phyloP scores from a whole-genome alignment of 1,140 invertebrate species.

The Glomeris maerens region DNA sequence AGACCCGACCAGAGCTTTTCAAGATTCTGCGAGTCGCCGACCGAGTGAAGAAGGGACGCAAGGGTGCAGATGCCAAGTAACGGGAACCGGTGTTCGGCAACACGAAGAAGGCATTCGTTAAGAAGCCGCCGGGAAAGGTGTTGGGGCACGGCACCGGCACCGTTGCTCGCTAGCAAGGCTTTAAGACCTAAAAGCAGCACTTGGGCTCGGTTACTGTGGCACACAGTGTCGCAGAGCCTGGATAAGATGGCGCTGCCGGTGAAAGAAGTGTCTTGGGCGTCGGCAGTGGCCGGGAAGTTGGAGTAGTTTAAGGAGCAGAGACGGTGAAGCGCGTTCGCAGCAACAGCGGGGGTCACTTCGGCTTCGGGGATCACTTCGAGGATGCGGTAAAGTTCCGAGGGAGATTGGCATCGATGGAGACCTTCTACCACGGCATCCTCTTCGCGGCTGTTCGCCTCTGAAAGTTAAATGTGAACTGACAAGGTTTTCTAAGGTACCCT shows the following conservation, averaged over 20 bases:
- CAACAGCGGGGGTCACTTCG: slow-evolving; percentile 37
- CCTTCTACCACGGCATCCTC: slow-evolving; percentile 27
- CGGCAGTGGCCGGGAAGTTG: slow-evolving; percentile 16
- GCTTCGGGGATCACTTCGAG: slow-evolving; percentile 33
- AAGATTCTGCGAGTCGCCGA: slow-evolving; percentile 30
- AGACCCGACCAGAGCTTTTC: slow-evolving; percentile 57
- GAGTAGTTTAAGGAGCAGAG: slow-evolving; percentile 38
- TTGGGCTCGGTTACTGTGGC: not conserved
- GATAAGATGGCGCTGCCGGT: slow-evolving; percentile 23
- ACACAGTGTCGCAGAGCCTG: slow-evolving; percentile 23
- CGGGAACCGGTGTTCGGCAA: slow-evolving; percentile 45
- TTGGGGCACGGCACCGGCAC: slow-evolving; percentile 30
- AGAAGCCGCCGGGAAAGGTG: slow-evolving; percentile 40
- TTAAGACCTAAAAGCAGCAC: slow-evolving; percentile 34
- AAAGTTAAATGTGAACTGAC: too few relatives aligned
- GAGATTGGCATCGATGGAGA: slow-evolving; percentile 25
- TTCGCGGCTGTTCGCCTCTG: too few relatives aligned
- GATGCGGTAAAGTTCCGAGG: slow-evolving; percentile 26
- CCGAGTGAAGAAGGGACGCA: slow-evolving; percentile 30
- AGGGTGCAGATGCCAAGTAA: slow-evolving; percentile 40
- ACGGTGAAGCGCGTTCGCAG: slow-evolving; percentile 35
- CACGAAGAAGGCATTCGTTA: slow-evolving; percentile 44
- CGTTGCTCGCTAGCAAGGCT: slow-evolving; percentile 28
- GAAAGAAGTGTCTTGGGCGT: slow-evolving; percentile 23
- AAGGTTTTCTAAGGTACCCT: too few relatives aligned